Evolutionary conservation across 2,888 invertebrate genomes (phyloP), one percentile per base, ranked within the genome.

Genomic region (Mythimna lalbum): DNA sequence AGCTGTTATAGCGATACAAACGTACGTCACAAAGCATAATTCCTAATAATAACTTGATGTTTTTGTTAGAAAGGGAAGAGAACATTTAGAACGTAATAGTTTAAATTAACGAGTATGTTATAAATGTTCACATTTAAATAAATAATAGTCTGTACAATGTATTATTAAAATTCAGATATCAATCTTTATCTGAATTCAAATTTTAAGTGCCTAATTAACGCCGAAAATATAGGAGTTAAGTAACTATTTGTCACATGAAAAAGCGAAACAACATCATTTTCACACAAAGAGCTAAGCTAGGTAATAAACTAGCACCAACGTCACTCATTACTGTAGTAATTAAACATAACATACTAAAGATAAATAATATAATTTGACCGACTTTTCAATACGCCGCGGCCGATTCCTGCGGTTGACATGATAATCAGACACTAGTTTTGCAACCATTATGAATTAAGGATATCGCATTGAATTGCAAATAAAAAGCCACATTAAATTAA

Each of bases 391-490:
- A 63, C 56, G 61, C 63, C 65, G 63, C 68, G 60, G 31, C 69
- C 72, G 64, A 77, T 77, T 65, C 66, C 73, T 84, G 81, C 79
- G 76, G 80, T 82, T 73, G 70, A 76, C 74, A 78, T 76, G 75
- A 77, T 80, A 86, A 84, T 83, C 76, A 67, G 69, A 82, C 69
- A 76, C 79, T 85, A 74, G 74, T 85, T 71, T 79, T 71, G 83
- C 69, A 83, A 86, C 71, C 67, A 69, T 78, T 74, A 84, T 80
- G 82, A 83, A 85, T 82, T 83, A 80, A 72, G 78, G 83, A 84
- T 86, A 78, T 78, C 73, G 59, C 66, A 84, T 84, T 78, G 80
- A 85, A 85, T 84, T 81, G 73, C 83, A 80, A 83, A 83, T 81
- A 80, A 78, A 75, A 79, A 76, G 55, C 69, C 68, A 69, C 72